Conservation (phyloP, 2,888 invertebrate species). For the Acanthosepion pharaonis region DNA sequence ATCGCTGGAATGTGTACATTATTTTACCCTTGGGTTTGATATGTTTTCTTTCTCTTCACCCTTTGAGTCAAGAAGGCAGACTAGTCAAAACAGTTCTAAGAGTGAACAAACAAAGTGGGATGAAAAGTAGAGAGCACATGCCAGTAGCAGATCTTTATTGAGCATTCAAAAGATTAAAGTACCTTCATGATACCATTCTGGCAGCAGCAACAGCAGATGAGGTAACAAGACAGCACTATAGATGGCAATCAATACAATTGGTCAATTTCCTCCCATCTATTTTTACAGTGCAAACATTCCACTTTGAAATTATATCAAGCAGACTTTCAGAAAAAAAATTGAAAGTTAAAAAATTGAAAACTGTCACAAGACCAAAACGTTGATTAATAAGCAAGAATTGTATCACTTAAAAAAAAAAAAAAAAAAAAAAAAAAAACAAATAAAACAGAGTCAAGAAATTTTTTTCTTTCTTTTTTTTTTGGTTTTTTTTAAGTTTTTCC, state of each 20-base stretch:
- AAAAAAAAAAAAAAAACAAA: neutral
- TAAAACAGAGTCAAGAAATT: neutral
- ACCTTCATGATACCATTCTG: constrained; percentile 42
- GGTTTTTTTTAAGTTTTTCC: neutral
- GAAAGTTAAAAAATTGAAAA: neutral
- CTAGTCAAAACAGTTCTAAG: neutral
- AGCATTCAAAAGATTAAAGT: constrained; percentile 37
- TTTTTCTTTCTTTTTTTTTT: neutral
- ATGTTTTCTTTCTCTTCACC: constrained; percentile 25
- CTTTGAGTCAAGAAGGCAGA: constrained; percentile 37
- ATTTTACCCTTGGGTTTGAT: constrained; percentile 41
- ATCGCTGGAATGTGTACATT: constrained; percentile 42
- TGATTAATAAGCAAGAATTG: constrained; percentile 25
- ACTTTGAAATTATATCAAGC: constrained; percentile 33
- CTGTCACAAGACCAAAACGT: constrained; percentile 22
- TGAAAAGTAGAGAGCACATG: constrained; percentile 24
- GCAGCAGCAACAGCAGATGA: constrained; percentile 45
- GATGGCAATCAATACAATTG: constrained; percentile 1
- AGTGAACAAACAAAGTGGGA: constrained; percentile 38
- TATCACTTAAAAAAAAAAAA: neutral
- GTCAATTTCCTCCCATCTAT: constrained; percentile 24
- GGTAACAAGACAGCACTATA: constrained; percentile 13
- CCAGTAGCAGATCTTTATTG: constrained; percentile 39
- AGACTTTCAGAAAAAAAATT: neutral
- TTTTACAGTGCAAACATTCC: constrained; percentile 8